phyloP scores from a whole-genome alignment of 1,140 invertebrate species.

The Drepana arcuata region DNA sequence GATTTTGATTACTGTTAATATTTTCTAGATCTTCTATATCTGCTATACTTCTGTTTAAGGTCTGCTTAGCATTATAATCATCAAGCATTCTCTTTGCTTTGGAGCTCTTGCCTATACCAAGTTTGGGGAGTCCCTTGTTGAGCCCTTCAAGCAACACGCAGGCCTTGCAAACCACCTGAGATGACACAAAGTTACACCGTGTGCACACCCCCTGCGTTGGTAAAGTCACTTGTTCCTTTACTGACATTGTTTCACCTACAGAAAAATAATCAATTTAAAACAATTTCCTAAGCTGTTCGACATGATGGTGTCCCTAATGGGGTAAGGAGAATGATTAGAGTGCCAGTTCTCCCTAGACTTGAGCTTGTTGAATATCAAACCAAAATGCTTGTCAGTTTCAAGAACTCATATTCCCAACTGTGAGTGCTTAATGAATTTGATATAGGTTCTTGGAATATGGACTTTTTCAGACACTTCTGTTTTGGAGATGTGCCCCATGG shows the following conservation, averaged over 20 bases:
- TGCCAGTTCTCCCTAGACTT: too few relatives aligned
- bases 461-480: too few relatives aligned
- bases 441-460: too few relatives aligned
- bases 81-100: constrained; percentile 79
- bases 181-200: constrained; percentile 95
- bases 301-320: too few relatives aligned
- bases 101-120: constrained; percentile 89
- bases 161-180: constrained; percentile 96
- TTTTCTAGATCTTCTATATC: constrained; percentile 34
- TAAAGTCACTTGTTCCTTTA: constrained; percentile 87
- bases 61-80: constrained; percentile 47
- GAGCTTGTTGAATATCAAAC: too few relatives aligned
- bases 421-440: too few relatives aligned
- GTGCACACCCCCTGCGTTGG: constrained; percentile 86
- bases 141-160: constrained; percentile 96
- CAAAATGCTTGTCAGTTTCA: too few relatives aligned
- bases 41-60: constrained; percentile 13
- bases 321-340: too few relatives aligned
- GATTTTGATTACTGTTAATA: constrained; percentile 8
- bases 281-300: too few relatives aligned
- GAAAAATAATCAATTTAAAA: too few relatives aligned
- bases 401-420: too few relatives aligned
- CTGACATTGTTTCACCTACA: constrained; percentile 87
- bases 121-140: constrained; percentile 91
- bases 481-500: too few relatives aligned